phyloP scores from a whole-genome alignment of 2,113 vertebrate species.

The Pollachius pollachius region DNA sequence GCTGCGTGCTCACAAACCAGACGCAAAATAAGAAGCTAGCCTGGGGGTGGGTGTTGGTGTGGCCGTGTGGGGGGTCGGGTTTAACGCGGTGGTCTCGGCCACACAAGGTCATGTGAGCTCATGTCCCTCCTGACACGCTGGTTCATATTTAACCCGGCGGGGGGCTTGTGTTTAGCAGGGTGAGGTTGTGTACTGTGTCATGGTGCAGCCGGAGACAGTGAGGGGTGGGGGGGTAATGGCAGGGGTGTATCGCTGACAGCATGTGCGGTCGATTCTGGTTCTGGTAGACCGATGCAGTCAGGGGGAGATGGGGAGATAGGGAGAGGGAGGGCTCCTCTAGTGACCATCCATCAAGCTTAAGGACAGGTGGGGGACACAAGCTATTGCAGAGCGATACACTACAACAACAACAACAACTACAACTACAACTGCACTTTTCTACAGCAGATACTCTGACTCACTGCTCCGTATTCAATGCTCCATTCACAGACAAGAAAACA shows the following conservation, averaged over 20 bases:
- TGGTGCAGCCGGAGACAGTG: not conserved
- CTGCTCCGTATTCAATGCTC: no score
- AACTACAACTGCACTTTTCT: no score
- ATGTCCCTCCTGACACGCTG: conserved; percentile 38
- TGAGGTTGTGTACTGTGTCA: not conserved
- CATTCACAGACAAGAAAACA: no score
- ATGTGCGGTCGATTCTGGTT: conserved; percentile 22
- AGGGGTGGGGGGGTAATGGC: conserved; percentile 13
- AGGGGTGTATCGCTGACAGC: conserved; percentile 19
- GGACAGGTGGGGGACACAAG: conserved; percentile 24
- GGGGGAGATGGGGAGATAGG: no score
- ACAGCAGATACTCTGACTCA: no score
- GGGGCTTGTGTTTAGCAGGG: conserved; percentile 1
- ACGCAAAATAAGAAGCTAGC: conserved; percentile 9
- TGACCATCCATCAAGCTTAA: conserved; percentile 40
- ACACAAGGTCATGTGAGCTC: conserved; percentile 18
- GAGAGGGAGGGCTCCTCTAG: not conserved
- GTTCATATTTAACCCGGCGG: conserved; percentile 56
- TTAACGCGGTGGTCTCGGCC: no score
- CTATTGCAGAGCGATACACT: conserved; percentile 21
- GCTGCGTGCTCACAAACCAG: not conserved
- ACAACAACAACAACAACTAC: not conserved
- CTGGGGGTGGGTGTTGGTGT: conserved; percentile 22
- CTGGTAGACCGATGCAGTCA: conserved; percentile 17
- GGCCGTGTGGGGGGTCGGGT: no score